These are phyloP conservation scores for Deilephila porcellus DNA, from an alignment of 2,888 invertebrate genomes.

Conservation along the genomic window DNA sequence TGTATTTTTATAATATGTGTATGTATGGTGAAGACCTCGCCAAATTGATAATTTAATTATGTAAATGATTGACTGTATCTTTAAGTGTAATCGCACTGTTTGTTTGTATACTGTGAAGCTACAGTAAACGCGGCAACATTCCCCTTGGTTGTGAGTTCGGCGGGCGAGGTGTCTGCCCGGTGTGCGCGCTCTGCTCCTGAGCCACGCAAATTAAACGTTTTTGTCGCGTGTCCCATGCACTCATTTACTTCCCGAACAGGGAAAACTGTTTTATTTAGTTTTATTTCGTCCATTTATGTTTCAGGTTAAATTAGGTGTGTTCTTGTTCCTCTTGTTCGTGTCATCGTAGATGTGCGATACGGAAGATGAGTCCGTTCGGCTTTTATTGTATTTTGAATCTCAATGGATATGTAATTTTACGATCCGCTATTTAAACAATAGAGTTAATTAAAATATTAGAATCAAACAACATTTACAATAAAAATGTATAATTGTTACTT, in stretches of 20 bases:
- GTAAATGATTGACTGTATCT: neutral
- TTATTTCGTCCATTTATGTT: neutral
- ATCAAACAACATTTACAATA: no score
- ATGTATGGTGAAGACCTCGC: no score
- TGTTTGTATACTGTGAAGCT: neutral
- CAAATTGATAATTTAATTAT: no score
- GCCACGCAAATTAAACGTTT: conserved; percentile 17
- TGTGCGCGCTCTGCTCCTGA: neutral
- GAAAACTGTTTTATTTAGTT: conserved; percentile 6
- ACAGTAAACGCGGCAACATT: neutral
- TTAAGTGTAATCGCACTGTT: neutral
- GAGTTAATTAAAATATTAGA: no score
- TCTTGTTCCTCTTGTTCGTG: neutral
- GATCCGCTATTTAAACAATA: no score
- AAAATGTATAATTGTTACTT: no score
- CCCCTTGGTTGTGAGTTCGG: neutral
- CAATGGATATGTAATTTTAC: no score
- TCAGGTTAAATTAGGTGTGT: neutral
- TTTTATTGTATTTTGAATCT: no score
- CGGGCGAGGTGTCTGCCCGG: neutral
- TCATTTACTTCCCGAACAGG: neutral
- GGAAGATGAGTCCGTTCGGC: no score
- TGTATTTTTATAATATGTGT: no score
- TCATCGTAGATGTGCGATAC: neutral
- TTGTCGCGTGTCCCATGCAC: conserved; percentile 12